These are phyloP conservation scores for Embiotoca jacksoni DNA, from an alignment of 2,113 vertebrate genomes.

Conservation along the genomic window DNA sequence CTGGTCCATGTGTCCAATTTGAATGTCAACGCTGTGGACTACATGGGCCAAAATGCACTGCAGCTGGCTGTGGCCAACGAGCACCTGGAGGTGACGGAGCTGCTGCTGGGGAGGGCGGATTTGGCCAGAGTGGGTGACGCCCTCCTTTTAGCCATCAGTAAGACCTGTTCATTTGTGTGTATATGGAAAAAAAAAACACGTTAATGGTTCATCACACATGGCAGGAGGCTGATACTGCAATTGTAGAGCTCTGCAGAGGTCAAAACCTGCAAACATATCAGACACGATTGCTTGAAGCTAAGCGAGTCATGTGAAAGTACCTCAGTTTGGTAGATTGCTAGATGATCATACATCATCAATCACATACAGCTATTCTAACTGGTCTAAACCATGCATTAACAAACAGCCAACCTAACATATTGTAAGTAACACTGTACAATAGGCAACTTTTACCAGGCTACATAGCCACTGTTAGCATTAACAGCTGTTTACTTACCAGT, in stretches of 20 bases:
- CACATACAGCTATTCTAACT: no score
- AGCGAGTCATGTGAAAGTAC: not conserved
- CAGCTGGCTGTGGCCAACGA: conserved; percentile 96
- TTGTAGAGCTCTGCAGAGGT: not conserved
- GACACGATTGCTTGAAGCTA: not conserved
- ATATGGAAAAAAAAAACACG: not conserved
- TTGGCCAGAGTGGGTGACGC: conserved; percentile 95
- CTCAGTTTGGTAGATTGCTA: no score
- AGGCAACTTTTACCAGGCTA: no score
- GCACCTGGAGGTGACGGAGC: conserved; percentile 95
- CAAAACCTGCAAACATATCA: not conserved
- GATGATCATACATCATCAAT: no score
- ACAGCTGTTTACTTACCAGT: no score
- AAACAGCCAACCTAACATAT: no score
- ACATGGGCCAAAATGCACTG: conserved; percentile 97
- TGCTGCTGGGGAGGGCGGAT: conserved; percentile 93
- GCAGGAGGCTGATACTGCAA: not conserved
- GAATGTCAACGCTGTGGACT: conserved; percentile 97
- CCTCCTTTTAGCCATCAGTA: conserved; percentile 93
- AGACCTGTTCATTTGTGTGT: conserved; percentile 47
- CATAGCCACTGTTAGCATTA: no score
- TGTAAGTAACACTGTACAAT: no score
- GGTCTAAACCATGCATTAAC: no score
- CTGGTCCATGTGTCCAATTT: conserved; percentile 92
- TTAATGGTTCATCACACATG: not conserved